A percentile compares a stretch with the other conserved stretches of the same genome.
phyloP scores from a whole-genome alignment of 2,888 invertebrate genomes.

The Aporophyla lueneburgensis region DNA sequence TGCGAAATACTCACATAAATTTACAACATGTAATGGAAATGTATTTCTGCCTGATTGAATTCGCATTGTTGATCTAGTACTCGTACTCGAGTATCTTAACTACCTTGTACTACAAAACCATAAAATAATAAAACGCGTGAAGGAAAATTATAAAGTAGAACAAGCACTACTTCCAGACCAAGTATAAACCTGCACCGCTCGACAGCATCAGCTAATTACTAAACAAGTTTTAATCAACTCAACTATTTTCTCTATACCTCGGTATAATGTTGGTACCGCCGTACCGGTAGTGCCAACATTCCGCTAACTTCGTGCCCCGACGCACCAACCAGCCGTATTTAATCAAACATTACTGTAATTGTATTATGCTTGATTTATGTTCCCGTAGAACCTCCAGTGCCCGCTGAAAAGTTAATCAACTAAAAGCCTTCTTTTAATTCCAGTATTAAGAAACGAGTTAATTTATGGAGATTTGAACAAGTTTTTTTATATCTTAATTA shows the following conservation, averaged over 20 bases:
- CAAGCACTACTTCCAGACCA: not conserved
- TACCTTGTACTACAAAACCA: not conserved
- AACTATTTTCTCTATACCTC: conserved; percentile 28
- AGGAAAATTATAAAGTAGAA: not conserved
- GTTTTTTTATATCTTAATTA: conserved; percentile 79
- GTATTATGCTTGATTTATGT: conserved; percentile 87
- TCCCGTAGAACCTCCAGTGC: conserved; percentile 83
- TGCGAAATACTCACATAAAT: not conserved
- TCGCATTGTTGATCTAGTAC: not conserved
- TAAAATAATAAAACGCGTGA: not conserved
- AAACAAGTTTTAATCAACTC: conserved; percentile 39
- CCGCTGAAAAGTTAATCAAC: conserved; percentile 88
- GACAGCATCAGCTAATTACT: conserved; percentile 30
- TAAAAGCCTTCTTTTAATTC: conserved; percentile 86
- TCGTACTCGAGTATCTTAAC: fast-evolving
- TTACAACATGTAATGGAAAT: not conserved
- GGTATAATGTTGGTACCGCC: conserved; percentile 12
- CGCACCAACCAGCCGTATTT: conserved; percentile 68
- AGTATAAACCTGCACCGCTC: conserved; percentile 10
- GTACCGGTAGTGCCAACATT: conserved; percentile 11
- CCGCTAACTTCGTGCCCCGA: conserved; percentile 46
- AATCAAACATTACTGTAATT: conserved; percentile 86
- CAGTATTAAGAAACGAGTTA: conserved; percentile 85
- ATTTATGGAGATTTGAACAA: conserved; percentile 83
- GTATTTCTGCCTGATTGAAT: not conserved